Evolutionary conservation across 2,888 invertebrate species (phyloP), one percentile per base, ranked within the genome.

Genomic region (Stenchaetothrips biformis): DNA sequence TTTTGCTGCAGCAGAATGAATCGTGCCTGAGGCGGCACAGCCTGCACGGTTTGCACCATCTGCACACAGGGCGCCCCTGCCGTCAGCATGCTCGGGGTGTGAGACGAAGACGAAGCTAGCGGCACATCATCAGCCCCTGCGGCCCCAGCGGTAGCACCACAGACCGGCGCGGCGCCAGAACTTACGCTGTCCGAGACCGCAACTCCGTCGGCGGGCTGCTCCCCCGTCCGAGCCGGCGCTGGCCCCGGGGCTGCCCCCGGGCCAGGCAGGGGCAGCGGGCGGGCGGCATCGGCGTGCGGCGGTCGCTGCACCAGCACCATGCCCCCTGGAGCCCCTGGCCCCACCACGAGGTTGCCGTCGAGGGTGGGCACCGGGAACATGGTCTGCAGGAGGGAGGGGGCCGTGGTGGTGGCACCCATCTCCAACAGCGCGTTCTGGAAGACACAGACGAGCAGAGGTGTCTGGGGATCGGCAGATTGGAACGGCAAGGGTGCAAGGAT

Each of bases 331-430:
- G 67, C 67, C 21, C 67, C 67, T 4, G 67, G 67, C 67, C 67
- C 67, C 67, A 74, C 67, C 67, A 74, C 25, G 11, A 74, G 67
- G 25, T 74, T 74, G 67, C 67, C 67, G 25, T 74, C 67, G 11
- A 74, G 11, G 21, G 67, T 25, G 21, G 67, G 67, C 21, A 74
- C 67, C 11, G 67, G 67, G 25, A 74, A 74, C 67, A 74, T 74
- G 25, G 67, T 74, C 25, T 74, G 67, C 67, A 74, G 25, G 7
- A 74, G 67, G 25, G 67, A 74, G 11, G 67, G 67, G 21, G 67
- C 67, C 25, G 67, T 74, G 67, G 67, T 25, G 11, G 67, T 74
- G 25, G 21, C 67, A 7, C 16, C 18, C 53, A 53, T 53, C 11
- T 74, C 67, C 67, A 74, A 11, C 67, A 74, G 25, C 3, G 67